These are phyloP conservation scores for Pseudorasbora parva DNA, from an alignment of 2,113 vertebrate species.

Conservation along the genomic window DNA sequence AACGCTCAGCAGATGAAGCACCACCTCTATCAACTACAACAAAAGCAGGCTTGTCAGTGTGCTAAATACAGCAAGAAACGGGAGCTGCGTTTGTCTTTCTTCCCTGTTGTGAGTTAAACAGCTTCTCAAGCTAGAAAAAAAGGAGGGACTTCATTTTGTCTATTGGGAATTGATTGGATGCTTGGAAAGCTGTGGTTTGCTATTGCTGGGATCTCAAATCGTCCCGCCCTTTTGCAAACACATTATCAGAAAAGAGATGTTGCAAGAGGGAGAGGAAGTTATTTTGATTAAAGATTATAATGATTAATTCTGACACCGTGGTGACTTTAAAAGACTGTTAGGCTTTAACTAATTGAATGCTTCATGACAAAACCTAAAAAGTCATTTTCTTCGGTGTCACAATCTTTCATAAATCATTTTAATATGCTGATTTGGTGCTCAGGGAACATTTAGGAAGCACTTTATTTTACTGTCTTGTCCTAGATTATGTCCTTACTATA, in stretches of 20 bases:
- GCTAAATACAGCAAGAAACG: neutral
- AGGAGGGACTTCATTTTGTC: too few species aligned
- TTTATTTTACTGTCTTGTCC: neutral
- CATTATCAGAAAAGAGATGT: too few species aligned
- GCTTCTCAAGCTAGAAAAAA: too few species aligned
- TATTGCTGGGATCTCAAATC: too few species aligned
- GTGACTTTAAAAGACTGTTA: neutral
- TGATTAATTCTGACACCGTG: too few species aligned
- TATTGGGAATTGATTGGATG: too few species aligned
- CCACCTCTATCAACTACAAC: neutral
- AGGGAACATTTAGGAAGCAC: neutral
- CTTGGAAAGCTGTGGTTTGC: too few species aligned
- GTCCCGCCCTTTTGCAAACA: too few species aligned
- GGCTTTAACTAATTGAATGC: neutral
- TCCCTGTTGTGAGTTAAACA: too few species aligned
- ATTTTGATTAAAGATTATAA: too few species aligned
- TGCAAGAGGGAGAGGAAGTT: too few species aligned
- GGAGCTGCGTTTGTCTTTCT: too few species aligned
- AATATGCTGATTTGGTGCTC: neutral
- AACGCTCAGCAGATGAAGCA: conserved; percentile 3
- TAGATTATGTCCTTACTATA: neutral
- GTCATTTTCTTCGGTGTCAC: neutral
- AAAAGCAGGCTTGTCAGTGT: neutral
- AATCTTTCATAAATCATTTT: neutral
- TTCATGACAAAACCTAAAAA: neutral